Percentiles rank a stretch among this genome's conserved stretches.
phyloP scores from a whole-genome alignment of 2,888 invertebrate species.

The Helobdella robusta region DNA sequence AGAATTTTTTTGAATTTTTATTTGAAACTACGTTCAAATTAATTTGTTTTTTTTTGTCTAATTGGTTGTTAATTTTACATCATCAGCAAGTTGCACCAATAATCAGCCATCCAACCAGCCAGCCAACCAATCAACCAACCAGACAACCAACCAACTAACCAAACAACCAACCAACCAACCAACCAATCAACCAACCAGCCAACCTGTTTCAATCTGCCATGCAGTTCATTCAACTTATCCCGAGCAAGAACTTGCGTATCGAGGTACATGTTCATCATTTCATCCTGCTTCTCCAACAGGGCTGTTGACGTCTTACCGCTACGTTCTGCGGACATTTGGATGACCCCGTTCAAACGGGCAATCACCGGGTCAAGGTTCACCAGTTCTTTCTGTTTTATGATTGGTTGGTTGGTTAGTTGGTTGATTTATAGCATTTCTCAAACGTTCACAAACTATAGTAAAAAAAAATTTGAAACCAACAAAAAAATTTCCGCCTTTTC shows the following conservation, averaged over 20 bases:
- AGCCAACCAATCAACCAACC: no score
- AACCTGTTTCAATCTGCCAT: slow-evolving; percentile 47
- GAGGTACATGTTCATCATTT: slow-evolving; percentile 44
- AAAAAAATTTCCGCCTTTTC: slow-evolving; percentile 2
- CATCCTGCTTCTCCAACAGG: slow-evolving; percentile 40
- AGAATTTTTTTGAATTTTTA: no score
- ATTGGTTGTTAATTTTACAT: neutral
- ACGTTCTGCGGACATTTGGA: slow-evolving; percentile 39
- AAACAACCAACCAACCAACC: no score
- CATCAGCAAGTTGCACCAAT: no score
- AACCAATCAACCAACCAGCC: no score
- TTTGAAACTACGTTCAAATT: no score
- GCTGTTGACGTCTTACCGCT: slow-evolving; percentile 35
- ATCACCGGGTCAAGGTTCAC: slow-evolving; percentile 43
- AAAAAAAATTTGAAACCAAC: neutral
- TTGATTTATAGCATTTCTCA: neutral
- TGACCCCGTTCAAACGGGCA: slow-evolving; percentile 42
- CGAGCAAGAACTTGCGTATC: slow-evolving; percentile 39
- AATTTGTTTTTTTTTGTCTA: neutral
- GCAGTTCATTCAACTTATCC: slow-evolving; percentile 46
- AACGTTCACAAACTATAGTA: neutral
- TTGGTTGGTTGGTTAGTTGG: neutral
- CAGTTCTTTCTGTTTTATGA: slow-evolving; percentile 41
- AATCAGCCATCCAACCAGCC: no score
- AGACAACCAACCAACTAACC: no score